Evolutionary conservation across 2,888 invertebrate species (phyloP).

Genomic region (Drosophila vallismaia): DNA sequence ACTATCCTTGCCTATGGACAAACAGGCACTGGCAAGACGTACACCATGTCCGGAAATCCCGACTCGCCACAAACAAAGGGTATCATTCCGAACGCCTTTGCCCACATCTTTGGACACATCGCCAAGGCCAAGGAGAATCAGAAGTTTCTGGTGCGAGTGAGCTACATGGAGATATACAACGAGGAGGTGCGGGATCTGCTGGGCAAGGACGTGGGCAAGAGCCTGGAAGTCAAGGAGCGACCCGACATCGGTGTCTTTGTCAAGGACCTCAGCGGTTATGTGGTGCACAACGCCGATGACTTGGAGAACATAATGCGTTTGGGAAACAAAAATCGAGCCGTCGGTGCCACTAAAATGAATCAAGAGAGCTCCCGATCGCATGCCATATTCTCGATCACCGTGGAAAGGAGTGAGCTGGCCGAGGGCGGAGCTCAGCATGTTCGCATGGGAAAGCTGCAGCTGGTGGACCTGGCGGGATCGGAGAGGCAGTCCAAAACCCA

Average conservation of each 20-base stretch:
- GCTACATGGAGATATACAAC: slow-evolving; percentile 99
- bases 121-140: slow-evolving; percentile 96
- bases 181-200: slow-evolving; percentile 98
- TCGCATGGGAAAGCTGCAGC: slow-evolving; percentile 97
- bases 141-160: slow-evolving; percentile 98
- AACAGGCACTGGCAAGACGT: slow-evolving; percentile 99
- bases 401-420: slow-evolving; percentile 95
- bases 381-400: slow-evolving; percentile 98
- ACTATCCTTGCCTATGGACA: slow-evolving; percentile 95
- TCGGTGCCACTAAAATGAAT: slow-evolving; percentile 98
- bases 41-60: slow-evolving; percentile 97
- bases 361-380: slow-evolving; percentile 98
- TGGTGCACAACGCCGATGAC: slow-evolving; percentile 98
- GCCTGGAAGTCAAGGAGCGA: slow-evolving; percentile 96
- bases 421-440: slow-evolving; percentile 93
- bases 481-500: slow-evolving; percentile 99
- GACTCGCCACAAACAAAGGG: slow-evolving; percentile 95
- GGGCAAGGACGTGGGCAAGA: slow-evolving; percentile 93
- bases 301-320: slow-evolving; percentile 97
- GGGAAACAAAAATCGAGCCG: slow-evolving; percentile 96
- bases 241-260: slow-evolving; percentile 98
- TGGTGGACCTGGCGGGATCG: slow-evolving; percentile 99
- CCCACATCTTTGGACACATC: slow-evolving; percentile 99
- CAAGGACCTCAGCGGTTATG: slow-evolving; percentile 97
- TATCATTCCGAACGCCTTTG: slow-evolving; percentile 99